Base-by-base conservation (phyloP, 2,113 vertebrate species). In the Seriola rivoliana region DNA sequence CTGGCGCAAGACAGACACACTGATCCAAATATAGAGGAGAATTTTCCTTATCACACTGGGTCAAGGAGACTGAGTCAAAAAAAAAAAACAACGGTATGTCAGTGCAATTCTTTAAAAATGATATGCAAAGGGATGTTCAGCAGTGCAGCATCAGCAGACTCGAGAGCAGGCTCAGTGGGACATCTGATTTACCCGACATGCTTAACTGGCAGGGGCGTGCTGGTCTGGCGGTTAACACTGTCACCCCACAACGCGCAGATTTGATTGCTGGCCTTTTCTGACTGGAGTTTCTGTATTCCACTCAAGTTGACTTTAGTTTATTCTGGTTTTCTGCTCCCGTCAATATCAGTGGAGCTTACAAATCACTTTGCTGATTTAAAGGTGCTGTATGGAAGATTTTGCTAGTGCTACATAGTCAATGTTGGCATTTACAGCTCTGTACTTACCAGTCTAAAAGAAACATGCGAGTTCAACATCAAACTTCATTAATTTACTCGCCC, bases 1-100 rank as follows among this genome's bases (percentile, higher is more conserved):
- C 23, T 34, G 59, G 69, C 32, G 21, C 44, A 62, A 67, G 70
- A 75, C 73, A 80, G 75, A 72, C 75, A 78, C 75, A 44, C 60
- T 66, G 82, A 84, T 89, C 90, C 78, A 87, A 85, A 88, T 85
- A 86, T 67, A 88, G 86, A 81, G 60, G 59, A 65, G 88, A 85
- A 66, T 79, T 76, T 84, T 81, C 55, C 63, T 71, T 60, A 69
- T 89, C 71, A 71, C 70, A 88, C 75, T 89, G 77, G 86, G 81
- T 92, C 86, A 89, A 90, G 83, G 81, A 91, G 81, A 88, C 46
- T 29, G 57, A 55, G 57, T 77, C 64, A 68, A 81, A 60, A 71
- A 48, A 73, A 67, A 80, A 59, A 70, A 48, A 73, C 11, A 38
- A 29, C 29, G 29, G 59, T 19, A 40, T 81, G 80, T 11, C 44